Percentiles rank a stretch among this genome's conserved stretches.
Conservation (phyloP, 1,140 invertebrate species). For the Elymnias hypermnestra region DNA sequence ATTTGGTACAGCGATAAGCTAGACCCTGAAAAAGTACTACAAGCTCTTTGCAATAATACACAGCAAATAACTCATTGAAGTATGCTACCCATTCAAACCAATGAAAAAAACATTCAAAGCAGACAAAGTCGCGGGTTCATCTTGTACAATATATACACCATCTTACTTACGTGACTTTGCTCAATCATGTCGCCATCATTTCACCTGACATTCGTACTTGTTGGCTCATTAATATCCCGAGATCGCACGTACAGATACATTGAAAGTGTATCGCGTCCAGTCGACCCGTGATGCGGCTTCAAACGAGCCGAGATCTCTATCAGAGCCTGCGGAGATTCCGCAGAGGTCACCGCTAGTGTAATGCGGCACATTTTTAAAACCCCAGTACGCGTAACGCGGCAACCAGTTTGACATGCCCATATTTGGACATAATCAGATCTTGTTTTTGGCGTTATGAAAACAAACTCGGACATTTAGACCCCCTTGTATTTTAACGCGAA, state of each 20-base stretch:
- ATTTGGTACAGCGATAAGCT: too few species aligned
- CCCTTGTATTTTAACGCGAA: not conserved
- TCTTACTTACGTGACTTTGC: slow-evolving; percentile 8
- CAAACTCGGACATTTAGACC: not conserved
- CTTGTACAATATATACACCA: too few species aligned
- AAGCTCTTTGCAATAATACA: too few species aligned
- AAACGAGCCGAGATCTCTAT: slow-evolving; percentile 26
- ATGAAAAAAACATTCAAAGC: too few species aligned
- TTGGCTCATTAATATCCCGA: slow-evolving; percentile 34
- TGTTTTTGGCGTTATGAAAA: not conserved
- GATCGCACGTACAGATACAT: slow-evolving; percentile 35
- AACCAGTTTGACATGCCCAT: slow-evolving; percentile 14
- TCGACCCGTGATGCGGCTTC: slow-evolving; percentile 22
- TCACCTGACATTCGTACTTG: slow-evolving; percentile 26
- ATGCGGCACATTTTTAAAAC: slow-evolving; percentile 13
- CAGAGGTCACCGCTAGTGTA: slow-evolving; percentile 17
- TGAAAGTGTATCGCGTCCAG: slow-evolving; percentile 32
- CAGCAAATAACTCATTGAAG: too few species aligned
- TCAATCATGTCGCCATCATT: slow-evolving; percentile 14
- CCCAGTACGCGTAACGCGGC: slow-evolving; percentile 21
- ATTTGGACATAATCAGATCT: not conserved
- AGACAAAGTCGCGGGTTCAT: too few species aligned
- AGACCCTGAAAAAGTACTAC: too few species aligned
- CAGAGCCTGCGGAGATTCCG: slow-evolving; percentile 22
- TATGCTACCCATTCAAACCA: too few species aligned